Evolutionary conservation across 1,140 invertebrate genomes (phyloP).

Genomic region (Eriosoma lanigerum): DNA sequence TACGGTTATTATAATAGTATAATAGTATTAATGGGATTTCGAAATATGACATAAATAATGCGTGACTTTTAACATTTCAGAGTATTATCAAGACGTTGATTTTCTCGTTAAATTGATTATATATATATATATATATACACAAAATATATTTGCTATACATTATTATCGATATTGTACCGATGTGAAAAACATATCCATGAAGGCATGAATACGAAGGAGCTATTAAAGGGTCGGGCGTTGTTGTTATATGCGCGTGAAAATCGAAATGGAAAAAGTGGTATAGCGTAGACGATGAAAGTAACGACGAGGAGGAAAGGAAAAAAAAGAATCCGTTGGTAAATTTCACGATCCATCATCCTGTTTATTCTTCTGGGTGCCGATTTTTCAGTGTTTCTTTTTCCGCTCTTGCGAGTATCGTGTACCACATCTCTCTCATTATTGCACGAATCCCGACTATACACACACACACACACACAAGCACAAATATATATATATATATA

Average conservation of each 20-base stretch:
- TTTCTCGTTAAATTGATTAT: no score
- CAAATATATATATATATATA: background rate
- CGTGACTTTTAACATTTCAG: no score
- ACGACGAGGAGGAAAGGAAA: no score
- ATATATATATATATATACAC: background rate
- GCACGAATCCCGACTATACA: background rate
- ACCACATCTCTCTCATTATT: constrained; percentile 1
- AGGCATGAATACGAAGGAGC: no score
- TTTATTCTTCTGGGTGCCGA: constrained; percentile 37
- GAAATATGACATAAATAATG: no score
- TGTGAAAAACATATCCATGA: background rate
- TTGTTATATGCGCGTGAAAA: background rate
- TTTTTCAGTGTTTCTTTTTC: constrained; percentile 19
- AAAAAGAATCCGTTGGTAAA: constrained; percentile 22
- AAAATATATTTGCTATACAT: background rate
- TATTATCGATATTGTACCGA: background rate
- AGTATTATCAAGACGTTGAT: no score
- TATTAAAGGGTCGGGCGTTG: background rate
- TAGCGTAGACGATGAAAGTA: background rate
- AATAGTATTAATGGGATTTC: no score
- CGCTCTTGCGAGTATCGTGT: background rate
- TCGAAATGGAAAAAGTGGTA: background rate
- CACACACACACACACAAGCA: no score
- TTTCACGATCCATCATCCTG: constrained; percentile 45
- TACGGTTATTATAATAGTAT: no score